A percentile compares a stretch with the other conserved stretches of the same genome.
These are phyloP conservation scores for Callithrix jacchus DNA, from an alignment of 2,113 vertebrate genomes.

Conservation along the genomic window DNA sequence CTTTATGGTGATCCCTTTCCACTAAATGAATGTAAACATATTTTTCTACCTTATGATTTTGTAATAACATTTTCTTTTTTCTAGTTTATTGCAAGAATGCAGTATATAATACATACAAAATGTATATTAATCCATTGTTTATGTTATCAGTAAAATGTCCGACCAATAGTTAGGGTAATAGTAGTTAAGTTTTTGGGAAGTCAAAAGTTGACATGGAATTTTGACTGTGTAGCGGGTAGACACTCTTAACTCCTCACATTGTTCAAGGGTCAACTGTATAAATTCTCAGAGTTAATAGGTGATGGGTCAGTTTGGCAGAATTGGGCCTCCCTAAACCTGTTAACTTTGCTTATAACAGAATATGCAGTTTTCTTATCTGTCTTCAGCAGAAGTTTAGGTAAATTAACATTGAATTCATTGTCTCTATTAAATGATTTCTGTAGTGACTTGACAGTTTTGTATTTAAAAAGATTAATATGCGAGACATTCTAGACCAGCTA, in stretches of 20 bases:
- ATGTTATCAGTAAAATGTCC: background rate
- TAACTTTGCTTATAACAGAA: slow-evolving; percentile 2
- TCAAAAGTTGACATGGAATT: background rate
- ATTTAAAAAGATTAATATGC: background rate
- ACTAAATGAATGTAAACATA: background rate
- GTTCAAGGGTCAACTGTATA: background rate
- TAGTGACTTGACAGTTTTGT: background rate
- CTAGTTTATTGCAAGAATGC: background rate
- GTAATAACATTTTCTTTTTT: background rate
- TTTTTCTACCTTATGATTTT: background rate
- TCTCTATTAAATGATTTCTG: background rate
- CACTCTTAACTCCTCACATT: background rate
- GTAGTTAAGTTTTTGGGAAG: background rate
- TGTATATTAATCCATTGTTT: background rate
- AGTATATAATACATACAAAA: background rate
- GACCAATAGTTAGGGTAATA: background rate
- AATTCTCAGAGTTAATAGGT: background rate
- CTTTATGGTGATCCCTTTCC: background rate
- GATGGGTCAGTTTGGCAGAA: background rate
- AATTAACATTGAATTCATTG: slow-evolving; percentile 5
- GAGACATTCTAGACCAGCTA: background rate
- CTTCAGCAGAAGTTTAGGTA: background rate
- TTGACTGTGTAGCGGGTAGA: background rate
- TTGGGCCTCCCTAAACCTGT: background rate
- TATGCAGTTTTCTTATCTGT: background rate